phyloP scores from a whole-genome alignment of 2,113 vertebrate species.

The Lasiurus cinereus region DNA sequence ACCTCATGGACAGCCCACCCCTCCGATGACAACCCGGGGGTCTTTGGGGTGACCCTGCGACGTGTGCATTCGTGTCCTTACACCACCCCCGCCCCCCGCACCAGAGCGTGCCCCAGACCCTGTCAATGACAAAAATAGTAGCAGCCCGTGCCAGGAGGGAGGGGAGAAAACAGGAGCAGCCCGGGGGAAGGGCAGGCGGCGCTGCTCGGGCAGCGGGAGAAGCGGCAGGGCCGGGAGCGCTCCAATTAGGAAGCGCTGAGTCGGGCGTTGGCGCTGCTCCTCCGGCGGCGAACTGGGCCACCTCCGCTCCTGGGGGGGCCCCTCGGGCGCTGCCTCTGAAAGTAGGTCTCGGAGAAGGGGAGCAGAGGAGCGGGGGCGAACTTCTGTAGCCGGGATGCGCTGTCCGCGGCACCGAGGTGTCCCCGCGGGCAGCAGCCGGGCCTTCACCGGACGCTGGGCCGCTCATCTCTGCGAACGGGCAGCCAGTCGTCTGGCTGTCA shows the following conservation, averaged over 20 bases:
- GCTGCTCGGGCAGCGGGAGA: slow-evolving; percentile 26
- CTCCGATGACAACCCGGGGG: too few species aligned
- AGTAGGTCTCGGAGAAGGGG: not conserved
- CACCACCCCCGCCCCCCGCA: not conserved
- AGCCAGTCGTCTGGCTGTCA: not conserved
- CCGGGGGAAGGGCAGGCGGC: not conserved
- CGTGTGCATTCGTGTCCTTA: not conserved
- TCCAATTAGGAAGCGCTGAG: not conserved
- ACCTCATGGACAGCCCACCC: too few species aligned
- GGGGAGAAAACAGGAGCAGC: not conserved
- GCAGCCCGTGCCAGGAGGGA: not conserved
- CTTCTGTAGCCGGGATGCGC: not conserved
- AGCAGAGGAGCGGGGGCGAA: not conserved
- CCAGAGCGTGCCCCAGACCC: not conserved
- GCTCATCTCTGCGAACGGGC: not conserved
- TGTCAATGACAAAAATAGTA: not conserved
- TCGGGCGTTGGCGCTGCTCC: slow-evolving; percentile 1
- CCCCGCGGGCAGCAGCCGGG: not conserved
- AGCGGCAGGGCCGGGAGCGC: not conserved
- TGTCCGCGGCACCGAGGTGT: not conserved
- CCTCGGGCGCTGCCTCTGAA: not conserved
- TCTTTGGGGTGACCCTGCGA: too few species aligned
- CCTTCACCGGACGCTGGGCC: not conserved
- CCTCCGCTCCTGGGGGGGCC: not conserved
- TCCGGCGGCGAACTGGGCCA: slow-evolving; percentile 26